A percentile compares a stretch with the other conserved stretches of the same genome.
phyloP scores from a whole-genome alignment of 2,888 invertebrate species.

The Eupithecia insigniata region DNA sequence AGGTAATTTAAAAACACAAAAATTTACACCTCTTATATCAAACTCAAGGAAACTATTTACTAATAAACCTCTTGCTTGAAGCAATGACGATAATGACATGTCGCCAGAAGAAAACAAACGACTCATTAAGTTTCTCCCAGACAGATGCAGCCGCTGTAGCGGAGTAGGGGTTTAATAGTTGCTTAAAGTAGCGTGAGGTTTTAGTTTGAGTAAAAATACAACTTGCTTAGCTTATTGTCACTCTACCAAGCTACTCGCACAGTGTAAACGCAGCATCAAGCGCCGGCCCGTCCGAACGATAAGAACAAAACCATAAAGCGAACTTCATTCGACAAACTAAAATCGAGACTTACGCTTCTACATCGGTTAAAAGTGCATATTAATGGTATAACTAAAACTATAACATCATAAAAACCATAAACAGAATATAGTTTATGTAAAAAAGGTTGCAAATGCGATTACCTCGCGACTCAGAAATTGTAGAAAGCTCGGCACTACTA shows the following conservation, averaged over 20 bases:
- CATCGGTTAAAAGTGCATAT: conserved; percentile 52
- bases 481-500: background rate
- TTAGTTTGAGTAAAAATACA: background rate
- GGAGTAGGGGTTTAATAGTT: background rate
- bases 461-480: conserved; percentile 2
- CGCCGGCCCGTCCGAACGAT: conserved; percentile 56
- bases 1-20: background rate
- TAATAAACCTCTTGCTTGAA: background rate
- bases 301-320: conserved; percentile 56
- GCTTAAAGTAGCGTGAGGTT: background rate
- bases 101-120: background rate
- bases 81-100: background rate
- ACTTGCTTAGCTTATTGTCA: conserved; percentile 11
- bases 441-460: background rate
- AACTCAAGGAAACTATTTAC: background rate
- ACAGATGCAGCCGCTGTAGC: background rate
- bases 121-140: background rate
- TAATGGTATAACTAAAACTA: conserved; percentile 38
- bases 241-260: conserved; percentile 26
- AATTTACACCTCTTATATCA: background rate
- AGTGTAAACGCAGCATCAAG: conserved; percentile 39
- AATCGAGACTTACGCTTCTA: conserved; percentile 65
- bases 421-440: background rate
- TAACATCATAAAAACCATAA: background rate
- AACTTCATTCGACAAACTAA: conserved; percentile 66